phyloP scores from a whole-genome alignment of 2,113 vertebrate species.

The Pedetes capensis region DNA sequence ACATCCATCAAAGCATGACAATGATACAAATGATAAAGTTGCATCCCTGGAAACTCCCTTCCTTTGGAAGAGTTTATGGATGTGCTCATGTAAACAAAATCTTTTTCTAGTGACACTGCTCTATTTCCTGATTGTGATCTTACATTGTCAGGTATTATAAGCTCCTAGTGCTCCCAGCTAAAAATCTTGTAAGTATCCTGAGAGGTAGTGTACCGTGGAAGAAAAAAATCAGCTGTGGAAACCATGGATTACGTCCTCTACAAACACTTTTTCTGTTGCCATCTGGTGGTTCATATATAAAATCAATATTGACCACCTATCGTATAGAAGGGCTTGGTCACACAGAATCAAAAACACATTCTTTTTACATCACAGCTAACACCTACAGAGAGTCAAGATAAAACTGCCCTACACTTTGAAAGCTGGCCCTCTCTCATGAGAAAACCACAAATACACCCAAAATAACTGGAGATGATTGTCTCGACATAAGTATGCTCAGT shows the following conservation, averaged over 20 bases:
- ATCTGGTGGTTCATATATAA: constrained; percentile 68
- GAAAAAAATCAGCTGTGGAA: background rate
- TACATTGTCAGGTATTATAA: constrained; percentile 28
- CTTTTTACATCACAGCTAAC: background rate
- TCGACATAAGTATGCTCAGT: background rate
- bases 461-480: background rate
- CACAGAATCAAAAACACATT: background rate
- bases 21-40: background rate
- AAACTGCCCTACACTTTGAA: constrained; percentile 9
- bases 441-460: background rate
- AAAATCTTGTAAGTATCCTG: constrained; percentile 2
- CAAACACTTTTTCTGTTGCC: constrained; percentile 68
- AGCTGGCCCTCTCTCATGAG: background rate
- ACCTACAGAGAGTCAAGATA: background rate
- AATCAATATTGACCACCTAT: background rate
- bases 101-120: background rate
- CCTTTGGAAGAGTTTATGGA: constrained; percentile 4
- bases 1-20: constrained; percentile 33
- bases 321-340: background rate
- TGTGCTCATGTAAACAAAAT: background rate
- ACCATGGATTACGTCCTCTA: constrained; percentile 25
- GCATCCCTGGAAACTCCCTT: background rate
- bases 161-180: background rate
- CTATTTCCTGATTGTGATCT: constrained; percentile 9
- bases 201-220: background rate